These are phyloP conservation scores for Chelonoidis abingdonii DNA, from an alignment of 2,113 vertebrate species.

Conservation along the genomic window DNA sequence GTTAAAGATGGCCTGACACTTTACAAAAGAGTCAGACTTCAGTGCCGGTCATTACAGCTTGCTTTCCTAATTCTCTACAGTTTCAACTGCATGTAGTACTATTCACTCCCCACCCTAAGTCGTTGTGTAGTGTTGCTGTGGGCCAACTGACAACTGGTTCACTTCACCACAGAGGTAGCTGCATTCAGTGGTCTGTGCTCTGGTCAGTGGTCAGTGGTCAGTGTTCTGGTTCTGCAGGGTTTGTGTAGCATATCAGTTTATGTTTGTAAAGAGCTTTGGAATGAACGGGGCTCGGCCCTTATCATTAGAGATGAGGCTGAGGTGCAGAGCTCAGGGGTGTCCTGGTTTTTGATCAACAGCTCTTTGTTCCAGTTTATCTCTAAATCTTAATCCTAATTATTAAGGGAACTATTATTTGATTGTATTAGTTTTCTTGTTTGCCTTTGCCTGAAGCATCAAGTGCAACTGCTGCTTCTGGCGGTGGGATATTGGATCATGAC, in stretches of 20 bases:
- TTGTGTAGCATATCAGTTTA: neutral
- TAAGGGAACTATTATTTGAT: conserved; percentile 56
- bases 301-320: conserved; percentile 17
- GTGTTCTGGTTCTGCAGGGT: accelerated
- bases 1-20: neutral
- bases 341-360: conserved; percentile 39
- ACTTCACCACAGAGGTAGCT: neutral
- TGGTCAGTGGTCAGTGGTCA: too few species aligned
- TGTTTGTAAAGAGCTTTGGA: conserved; percentile 20
- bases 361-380: conserved; percentile 70
- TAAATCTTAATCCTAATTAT: conserved; percentile 60
- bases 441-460: conserved; percentile 21
- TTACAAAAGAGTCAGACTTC: neutral
- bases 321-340: conserved; percentile 34
- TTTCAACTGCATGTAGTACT: neutral
- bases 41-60: neutral
- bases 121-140: neutral
- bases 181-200: neutral
- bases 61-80: neutral
- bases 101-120: neutral
- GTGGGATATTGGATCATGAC: neutral
- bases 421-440: conserved; percentile 62
- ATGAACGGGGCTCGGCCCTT: neutral
- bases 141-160: neutral
- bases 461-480: neutral